Evolutionary conservation across 2,113 vertebrate genomes (phyloP), one percentile per base, ranked within the genome.

Genomic region (Megaceryle torquata): DNA sequence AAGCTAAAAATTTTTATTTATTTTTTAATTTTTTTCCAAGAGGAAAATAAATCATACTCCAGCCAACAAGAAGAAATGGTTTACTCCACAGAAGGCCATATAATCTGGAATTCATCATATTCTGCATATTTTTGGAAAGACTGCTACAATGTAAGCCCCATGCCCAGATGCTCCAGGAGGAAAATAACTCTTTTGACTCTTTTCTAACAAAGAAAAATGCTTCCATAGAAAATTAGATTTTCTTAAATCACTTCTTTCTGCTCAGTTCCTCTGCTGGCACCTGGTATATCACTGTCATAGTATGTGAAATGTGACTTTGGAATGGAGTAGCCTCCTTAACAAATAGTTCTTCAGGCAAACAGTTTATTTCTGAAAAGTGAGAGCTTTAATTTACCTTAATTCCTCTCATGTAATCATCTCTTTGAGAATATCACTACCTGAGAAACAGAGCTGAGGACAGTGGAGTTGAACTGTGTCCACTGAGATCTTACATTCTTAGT

Each of bases 1-100:
- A 94, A 95, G 61, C 94, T 92, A 95, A 91, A 95, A 91, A 24
- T 68, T 57, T 63, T 61, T 43, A 86, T 85, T 68, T 63, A 39
- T 29, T 89, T 85, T 71, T 50, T 41, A 86, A 81, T 71, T 61
- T 61, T 41, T 89, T 85, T 71, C 21, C 12, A 60, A 68, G 17
- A 70, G 21, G 21, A 95, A 88, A 89, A 92, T 50, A 91, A 82
- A 77, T 46, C 26, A 86, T 37, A 19, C 44, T 92, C 69, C 21
- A 82, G 44, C 39, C 71, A 86, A 82, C 8, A 61, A 86, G 26
- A 83, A 75, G 67, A 87, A 77, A n/a, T n/a, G 1, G 4, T 82
- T 94, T 43, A 9, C 41, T 85, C 60, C 33, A 57, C 14, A 79
- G 46, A 75, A 72, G 39, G 31, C 17, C 29, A 59, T 31, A 60